Conservation (phyloP, 2,797 vertebrate genomes). For the Alcedo quadribrachys region DNA sequence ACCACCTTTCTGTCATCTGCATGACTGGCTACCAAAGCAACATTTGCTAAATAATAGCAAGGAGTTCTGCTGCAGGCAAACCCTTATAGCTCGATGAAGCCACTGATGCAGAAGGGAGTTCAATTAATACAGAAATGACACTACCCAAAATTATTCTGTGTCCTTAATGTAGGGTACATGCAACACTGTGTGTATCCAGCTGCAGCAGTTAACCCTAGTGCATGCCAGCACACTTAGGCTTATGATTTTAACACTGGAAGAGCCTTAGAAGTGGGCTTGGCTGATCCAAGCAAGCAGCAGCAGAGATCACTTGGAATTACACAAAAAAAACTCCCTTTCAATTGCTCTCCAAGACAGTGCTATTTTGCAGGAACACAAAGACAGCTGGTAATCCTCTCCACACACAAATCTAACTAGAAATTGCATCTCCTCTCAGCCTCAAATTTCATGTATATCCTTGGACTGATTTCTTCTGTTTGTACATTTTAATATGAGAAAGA, state of each 20-base stretch:
- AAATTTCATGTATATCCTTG: not conserved
- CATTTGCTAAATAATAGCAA: slow-evolving; percentile 42
- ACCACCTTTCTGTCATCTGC: slow-evolving; percentile 27
- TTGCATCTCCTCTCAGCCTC: not conserved
- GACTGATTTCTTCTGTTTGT: not conserved
- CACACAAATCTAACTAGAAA: not conserved
- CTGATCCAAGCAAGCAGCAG: not conserved
- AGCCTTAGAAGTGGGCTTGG: not conserved
- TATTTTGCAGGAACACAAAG: not conserved
- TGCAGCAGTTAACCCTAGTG: not conserved
- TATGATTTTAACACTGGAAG: not conserved
- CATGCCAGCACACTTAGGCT: not conserved
- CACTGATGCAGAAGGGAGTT: slow-evolving; percentile 54
- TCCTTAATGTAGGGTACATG: not conserved
- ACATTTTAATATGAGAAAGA: not conserved
- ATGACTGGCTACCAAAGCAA: slow-evolving; percentile 23
- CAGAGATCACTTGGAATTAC: not conserved
- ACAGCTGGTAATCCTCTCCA: slow-evolving; percentile 11
- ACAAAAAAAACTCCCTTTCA: not conserved
- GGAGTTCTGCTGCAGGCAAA: slow-evolving; percentile 26
- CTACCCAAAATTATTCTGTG: slow-evolving; percentile 1
- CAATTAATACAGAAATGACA: slow-evolving; percentile 60
- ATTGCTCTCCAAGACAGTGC: not conserved
- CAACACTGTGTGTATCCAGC: not conserved
- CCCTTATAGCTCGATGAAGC: not conserved